Percentiles rank a stretch among this genome's conserved stretches.
phyloP scores from a whole-genome alignment of 2,888 invertebrate genomes.

The Morpho helenor region DNA sequence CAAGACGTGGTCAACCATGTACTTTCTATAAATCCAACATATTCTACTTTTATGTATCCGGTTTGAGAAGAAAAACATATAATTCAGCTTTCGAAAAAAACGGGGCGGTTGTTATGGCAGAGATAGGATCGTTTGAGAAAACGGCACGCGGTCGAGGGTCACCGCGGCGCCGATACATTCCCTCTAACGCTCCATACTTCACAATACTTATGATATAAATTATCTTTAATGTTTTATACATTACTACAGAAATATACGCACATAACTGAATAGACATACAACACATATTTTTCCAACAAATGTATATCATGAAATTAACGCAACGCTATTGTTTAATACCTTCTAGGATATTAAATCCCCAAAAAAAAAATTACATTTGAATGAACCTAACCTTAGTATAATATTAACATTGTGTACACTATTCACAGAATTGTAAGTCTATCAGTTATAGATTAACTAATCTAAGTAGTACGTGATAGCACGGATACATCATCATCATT shows the following conservation, averaged over 20 bases:
- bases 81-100: slow-evolving; percentile 38
- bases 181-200: slow-evolving; percentile 29
- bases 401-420: no score
- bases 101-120: slow-evolving; percentile 39
- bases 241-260: neutral
- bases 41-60: neutral
- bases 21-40: no score
- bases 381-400: no score
- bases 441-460: no score
- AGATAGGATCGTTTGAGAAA: slow-evolving; percentile 72
- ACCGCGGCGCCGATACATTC: slow-evolving; percentile 60
- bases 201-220: slow-evolving; percentile 14
- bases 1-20: no score
- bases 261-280: neutral
- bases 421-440: no score
- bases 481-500: no score
- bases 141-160: slow-evolving; percentile 64
- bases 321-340: no score
- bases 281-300: neutral
- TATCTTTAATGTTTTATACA: slow-evolving; percentile 5
- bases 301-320: no score
- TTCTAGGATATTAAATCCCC: no score
- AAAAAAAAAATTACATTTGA: no score
- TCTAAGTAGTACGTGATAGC: no score
- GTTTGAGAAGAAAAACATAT: slow-evolving; percentile 13